Conservation (phyloP, 2,113 vertebrate species). For the Acanthochromis polyacanthus region DNA sequence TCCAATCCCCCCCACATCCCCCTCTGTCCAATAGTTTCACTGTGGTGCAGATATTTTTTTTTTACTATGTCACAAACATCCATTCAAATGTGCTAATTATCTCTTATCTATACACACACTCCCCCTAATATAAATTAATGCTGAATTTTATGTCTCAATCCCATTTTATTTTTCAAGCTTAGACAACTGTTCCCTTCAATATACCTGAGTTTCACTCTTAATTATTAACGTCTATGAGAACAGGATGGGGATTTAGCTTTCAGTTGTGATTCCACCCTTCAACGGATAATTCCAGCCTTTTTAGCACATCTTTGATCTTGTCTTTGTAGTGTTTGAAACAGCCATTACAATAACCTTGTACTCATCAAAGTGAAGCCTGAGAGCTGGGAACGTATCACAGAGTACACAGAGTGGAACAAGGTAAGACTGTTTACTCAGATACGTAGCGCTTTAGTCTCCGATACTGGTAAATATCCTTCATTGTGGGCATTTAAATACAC, state of each 20-base stretch:
- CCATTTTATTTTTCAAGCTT: too few relatives aligned
- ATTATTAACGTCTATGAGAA: background rate
- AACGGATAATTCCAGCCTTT: too few relatives aligned
- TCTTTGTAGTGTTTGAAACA: too few relatives aligned
- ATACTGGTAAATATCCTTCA: too few relatives aligned
- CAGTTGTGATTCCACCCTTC: too few relatives aligned
- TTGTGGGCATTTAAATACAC: too few relatives aligned
- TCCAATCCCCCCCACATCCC: too few relatives aligned
- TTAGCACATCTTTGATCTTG: too few relatives aligned
- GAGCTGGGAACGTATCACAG: background rate
- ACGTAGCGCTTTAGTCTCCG: too few relatives aligned
- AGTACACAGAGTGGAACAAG: background rate
- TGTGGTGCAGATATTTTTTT: background rate
- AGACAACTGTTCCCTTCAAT: background rate
- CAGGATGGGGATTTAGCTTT: background rate
- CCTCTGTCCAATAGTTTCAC: background rate
- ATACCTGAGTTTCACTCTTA: background rate
- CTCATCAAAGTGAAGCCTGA: background rate
- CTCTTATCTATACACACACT: background rate
- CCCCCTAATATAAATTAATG: background rate
- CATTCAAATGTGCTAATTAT: background rate
- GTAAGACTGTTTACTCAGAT: too few relatives aligned
- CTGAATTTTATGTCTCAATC: too few relatives aligned
- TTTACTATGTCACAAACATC: conserved; percentile 4
- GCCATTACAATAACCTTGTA: background rate